Conservation (phyloP, 64 coral and sea anemone genomes). For the Astreopora myriophthalma region DNA sequence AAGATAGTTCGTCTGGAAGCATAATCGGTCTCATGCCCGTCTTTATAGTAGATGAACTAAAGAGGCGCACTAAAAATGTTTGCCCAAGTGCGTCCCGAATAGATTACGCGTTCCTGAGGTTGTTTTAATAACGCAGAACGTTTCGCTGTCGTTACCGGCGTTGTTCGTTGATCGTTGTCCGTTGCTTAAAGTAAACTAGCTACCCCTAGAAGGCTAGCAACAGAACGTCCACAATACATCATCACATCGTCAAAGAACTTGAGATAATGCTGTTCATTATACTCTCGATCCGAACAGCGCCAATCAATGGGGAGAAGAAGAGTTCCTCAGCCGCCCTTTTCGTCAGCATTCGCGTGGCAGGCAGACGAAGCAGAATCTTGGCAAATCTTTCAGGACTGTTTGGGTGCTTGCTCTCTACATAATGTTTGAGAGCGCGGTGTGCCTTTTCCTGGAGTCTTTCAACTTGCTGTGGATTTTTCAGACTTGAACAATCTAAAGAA, state of each 20-base stretch:
- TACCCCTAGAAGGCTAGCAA: too few relatives aligned
- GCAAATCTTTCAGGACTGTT: conserved; percentile 82
- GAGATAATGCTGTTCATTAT: conserved; percentile 91
- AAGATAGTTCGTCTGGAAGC: too few relatives aligned
- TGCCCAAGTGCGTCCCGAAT: too few relatives aligned
- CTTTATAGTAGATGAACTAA: too few relatives aligned
- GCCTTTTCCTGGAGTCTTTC: conserved; percentile 87
- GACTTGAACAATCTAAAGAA: conserved; percentile 12
- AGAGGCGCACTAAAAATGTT: too few relatives aligned
- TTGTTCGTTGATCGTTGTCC: too few relatives aligned
- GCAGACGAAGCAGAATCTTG: conserved; percentile 75
- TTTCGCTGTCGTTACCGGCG: too few relatives aligned
- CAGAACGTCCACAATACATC: not conserved
- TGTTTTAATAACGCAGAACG: too few relatives aligned
- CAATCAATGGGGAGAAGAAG: conserved; percentile 83
- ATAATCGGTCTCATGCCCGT: too few relatives aligned
- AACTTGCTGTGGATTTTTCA: conserved; percentile 65
- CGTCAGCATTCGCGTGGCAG: conserved; percentile 62
- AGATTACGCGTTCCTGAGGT: too few relatives aligned
- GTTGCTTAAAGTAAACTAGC: too few relatives aligned
- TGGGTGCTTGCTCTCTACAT: conserved; percentile 69
- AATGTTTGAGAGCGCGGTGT: conserved; percentile 76
- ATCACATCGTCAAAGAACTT: conserved; percentile 35
- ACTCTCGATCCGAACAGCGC: conserved; percentile 77
- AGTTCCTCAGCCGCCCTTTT: conserved; percentile 72